Conservation (phyloP, 2,888 invertebrate species). For the Leptinotarsa rubiginosa region DNA sequence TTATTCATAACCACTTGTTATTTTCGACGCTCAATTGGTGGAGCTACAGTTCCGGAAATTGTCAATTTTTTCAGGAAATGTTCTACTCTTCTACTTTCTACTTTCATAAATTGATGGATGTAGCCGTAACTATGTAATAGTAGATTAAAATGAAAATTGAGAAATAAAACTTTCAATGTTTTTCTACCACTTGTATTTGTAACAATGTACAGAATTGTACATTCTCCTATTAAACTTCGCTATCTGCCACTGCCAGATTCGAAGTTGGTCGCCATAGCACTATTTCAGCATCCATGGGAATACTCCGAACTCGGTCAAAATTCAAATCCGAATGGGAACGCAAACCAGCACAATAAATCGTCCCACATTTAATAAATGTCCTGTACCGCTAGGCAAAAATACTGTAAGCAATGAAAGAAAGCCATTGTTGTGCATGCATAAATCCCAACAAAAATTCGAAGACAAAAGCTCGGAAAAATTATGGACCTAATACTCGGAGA, state of each 20-base stretch:
- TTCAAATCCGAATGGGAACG: slow-evolving; percentile 37
- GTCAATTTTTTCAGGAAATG: no score
- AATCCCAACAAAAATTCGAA: slow-evolving; percentile 41
- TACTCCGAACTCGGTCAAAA: slow-evolving; percentile 23
- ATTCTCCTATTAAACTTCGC: not conserved
- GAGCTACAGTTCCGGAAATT: no score
- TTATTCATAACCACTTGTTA: no score
- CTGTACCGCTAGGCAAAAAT: slow-evolving; percentile 42
- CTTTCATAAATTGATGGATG: no score
- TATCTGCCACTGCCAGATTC: not conserved
- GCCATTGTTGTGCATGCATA: slow-evolving; percentile 46
- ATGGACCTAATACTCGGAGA: slow-evolving; percentile 42
- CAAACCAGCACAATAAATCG: slow-evolving; percentile 39
- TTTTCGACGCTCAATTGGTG: no score
- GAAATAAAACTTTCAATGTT: no score
- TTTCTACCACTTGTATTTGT: no score
- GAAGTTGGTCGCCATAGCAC: not conserved
- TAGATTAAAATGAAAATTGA: no score
- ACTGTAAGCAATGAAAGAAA: slow-evolving; percentile 42
- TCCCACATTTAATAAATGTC: slow-evolving; percentile 43
- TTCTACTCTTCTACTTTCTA: no score
- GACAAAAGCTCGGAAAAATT: slow-evolving; percentile 42
- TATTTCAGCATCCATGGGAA: slow-evolving; percentile 15
- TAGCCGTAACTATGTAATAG: no score
- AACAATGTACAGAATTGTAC: not conserved